Base-by-base conservation (phyloP, 2,888 invertebrate species). In the Acrobeloides nanus region DNA sequence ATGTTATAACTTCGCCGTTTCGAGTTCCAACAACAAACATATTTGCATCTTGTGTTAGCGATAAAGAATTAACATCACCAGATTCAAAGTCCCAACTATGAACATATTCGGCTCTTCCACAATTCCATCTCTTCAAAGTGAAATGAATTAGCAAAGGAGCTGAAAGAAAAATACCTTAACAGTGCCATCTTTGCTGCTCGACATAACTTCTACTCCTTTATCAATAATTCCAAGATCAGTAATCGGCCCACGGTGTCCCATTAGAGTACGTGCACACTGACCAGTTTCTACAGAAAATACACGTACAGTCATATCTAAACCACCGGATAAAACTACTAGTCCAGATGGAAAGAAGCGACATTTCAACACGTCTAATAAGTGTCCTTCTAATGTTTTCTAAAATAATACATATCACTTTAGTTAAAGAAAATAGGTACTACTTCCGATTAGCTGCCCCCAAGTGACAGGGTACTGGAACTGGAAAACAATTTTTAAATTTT, bases 321-420 rank as follows among this genome's bases (percentile, higher is more conserved):
- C 84, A 21, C 81, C 82, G 34, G 81, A 81, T 41, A 84, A 70
- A 0, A 82, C 75, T 1, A 84, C 84, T 45, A 82, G 70, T 1
- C 83, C 84, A 15, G 84, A 84, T 24, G 84, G 84, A 62, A 84
- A 85, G 69, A 83, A 83, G 46, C 78, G 76, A 68, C 82, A 82
- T 51, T 79, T 80, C 74, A 84, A 83, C 4, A 83, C 80, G 53
- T 84, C 83, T 38, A 82, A 82, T 23, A 80, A 76, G 74, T 85
- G 84, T 0, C 84, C 84, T 58, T 79, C 76, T 42, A 84, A 61
- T 21, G 61, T 55, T 48, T 76, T 64, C 77, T 77, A 62, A 5
- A 59, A 50, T 29, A n/a, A n/a, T n/a, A n/a, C n/a, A n/a, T n/a
- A n/a, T n/a, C n/a, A n/a, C n/a, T n/a, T n/a, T n/a, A n/a, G n/a